Percentiles rank a stretch among this genome's conserved stretches.
Evolutionary conservation across 2,888 invertebrate genomes (phyloP).

Genomic region (Rhorus exstirpatorius): DNA sequence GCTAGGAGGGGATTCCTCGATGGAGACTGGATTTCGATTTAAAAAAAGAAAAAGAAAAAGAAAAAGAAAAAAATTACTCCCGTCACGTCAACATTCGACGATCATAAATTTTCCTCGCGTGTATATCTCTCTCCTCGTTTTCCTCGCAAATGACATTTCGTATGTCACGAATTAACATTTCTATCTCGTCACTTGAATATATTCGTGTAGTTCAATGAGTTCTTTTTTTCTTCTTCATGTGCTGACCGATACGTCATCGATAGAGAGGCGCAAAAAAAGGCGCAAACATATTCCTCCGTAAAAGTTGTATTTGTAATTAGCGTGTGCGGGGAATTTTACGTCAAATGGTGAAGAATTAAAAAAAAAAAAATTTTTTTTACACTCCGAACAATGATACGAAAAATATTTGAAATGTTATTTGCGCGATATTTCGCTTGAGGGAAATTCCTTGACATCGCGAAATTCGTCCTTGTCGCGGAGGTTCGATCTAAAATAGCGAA

Average conservation of each 20-base stretch:
- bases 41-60: conserved; percentile 9
- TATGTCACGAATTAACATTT: conserved; percentile 3
- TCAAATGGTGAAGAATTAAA: background rate
- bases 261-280: background rate
- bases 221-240: conserved; percentile 4
- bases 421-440: background rate
- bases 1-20: background rate
- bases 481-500: background rate
- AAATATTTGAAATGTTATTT: background rate
- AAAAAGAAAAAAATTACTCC: no score
- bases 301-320: conserved; percentile 4
- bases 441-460: background rate
- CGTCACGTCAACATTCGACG: conserved; percentile 4
- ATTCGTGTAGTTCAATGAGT: conserved; percentile 3
- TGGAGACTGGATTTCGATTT: background rate
- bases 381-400: no score
- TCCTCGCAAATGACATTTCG: conserved; percentile 11
- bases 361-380: no score
- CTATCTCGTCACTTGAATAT: background rate
- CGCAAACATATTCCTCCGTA: conserved; percentile 8
- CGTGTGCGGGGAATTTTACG: background rate
- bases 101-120: conserved; percentile 19
- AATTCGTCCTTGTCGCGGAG: conserved; percentile 3
- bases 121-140: background rate
- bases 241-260: conserved; percentile 32